A percentile compares a stretch with the other conserved stretches of the same genome.
These are phyloP conservation scores for Drosophila funebris DNA, from an alignment of 1,140 invertebrate genomes.

Conservation along the genomic window DNA sequence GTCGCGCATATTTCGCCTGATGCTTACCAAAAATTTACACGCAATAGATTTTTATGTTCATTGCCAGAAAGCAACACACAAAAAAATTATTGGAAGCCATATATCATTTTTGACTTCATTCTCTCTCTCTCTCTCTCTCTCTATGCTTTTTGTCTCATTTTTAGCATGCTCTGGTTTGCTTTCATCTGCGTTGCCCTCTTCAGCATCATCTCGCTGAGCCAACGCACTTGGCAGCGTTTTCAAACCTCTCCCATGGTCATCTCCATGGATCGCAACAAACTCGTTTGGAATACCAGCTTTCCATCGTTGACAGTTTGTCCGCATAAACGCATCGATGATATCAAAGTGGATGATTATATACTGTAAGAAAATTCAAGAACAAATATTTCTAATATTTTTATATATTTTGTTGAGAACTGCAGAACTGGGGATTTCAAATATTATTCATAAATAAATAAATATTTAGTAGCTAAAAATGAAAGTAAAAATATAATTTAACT, in stretches of 20 bases:
- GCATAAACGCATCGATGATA: slow-evolving; percentile 84
- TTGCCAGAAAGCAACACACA: slow-evolving; percentile 47
- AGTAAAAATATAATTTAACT: no score
- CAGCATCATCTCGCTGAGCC: slow-evolving; percentile 85
- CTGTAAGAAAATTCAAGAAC: no score
- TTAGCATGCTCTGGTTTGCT: slow-evolving; percentile 84
- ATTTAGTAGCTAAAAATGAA: no score
- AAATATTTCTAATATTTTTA: no score
- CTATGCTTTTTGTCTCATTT: slow-evolving; percentile 8
- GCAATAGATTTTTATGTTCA: slow-evolving; percentile 82
- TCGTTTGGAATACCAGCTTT: slow-evolving; percentile 89
- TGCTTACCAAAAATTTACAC: slow-evolving; percentile 75
- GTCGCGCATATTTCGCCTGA: slow-evolving; percentile 56
- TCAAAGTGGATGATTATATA: slow-evolving; percentile 84
- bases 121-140: slow-evolving; percentile 15
- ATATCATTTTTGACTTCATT: slow-evolving; percentile 48
- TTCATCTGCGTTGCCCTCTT: slow-evolving; percentile 83
- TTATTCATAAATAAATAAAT: no score
- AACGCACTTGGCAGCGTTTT: slow-evolving; percentile 87
- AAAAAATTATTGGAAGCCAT: slow-evolving; percentile 50
- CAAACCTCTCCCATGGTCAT: slow-evolving; percentile 88
- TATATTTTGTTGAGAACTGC: no score
- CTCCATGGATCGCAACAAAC: slow-evolving; percentile 89
- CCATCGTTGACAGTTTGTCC: slow-evolving; percentile 86
- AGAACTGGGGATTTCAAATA: no score